Base-by-base conservation (phyloP, 2,113 vertebrate genomes). In the Thalassarche chlororhynchos region DNA sequence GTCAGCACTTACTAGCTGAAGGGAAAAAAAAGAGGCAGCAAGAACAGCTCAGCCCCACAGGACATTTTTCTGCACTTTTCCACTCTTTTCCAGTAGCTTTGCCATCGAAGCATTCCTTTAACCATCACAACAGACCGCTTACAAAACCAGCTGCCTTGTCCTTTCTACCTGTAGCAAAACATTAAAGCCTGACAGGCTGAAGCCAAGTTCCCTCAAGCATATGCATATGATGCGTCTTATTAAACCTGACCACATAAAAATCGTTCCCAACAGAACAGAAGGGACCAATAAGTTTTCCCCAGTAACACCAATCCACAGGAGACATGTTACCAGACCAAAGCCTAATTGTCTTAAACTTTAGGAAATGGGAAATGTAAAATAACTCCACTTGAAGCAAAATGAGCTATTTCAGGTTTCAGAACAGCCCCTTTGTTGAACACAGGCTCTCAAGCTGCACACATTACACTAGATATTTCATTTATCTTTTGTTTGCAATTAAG, bases 51-150 rank as follows among this genome's bases (percentile, higher is more conserved):
- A 78, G 42, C 57, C 64, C 23, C 92, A 64, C 31, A 94, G 65
- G 72, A 96, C 40, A 47, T 89, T 92, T 79, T 95, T 91, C 87
- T 94, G 40, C 32, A 29, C 62, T 96, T 91, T 90, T 52, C 72
- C 52, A 71, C 47, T 58, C 49, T 86, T 98, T 98, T 93, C 64
- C 81, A 89, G 74, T 20, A 79, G 55, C 82, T 93, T 87, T 97
- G 89, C 65, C 83, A 85, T 74, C 34, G 6, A 96, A 95, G 77
- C 76, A 89, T 77, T 97, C 54, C 62, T 91, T 65, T 65, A 90
- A 70, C 47, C 66, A 93, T 54, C 87, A 86, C 54, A 86, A 90
- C 47, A 65, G 85, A 82, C 36, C 86, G 87, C 89, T 93, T 70
- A 66, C 74, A 97, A 82, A 95, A n/a, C 54, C 40, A 68, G 81